These are phyloP conservation scores for Chorisops tibialis DNA, from an alignment of 2,888 invertebrate genomes.

Conservation along the genomic window DNA sequence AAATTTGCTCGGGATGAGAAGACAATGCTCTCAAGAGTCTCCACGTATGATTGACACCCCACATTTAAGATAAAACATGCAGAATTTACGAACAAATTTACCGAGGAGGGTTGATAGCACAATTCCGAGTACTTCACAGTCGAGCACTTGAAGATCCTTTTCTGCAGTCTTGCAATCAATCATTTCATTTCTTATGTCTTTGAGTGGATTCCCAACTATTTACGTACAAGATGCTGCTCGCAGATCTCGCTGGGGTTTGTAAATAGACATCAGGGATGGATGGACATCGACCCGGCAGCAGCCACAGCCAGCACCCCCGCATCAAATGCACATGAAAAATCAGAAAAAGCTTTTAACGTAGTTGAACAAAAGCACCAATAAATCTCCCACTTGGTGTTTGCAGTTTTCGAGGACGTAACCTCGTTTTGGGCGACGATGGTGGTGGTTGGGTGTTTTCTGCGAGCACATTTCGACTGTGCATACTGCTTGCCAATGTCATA, in stretches of 20 bases:
- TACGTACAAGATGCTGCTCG: too few relatives aligned
- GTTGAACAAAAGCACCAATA: conserved; percentile 22
- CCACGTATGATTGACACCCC: conserved; percentile 7
- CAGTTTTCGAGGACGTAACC: neutral
- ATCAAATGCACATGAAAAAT: conserved; percentile 22
- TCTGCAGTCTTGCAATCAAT: conserved; percentile 14
- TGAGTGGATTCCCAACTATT: too few relatives aligned
- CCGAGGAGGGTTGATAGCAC: too few relatives aligned
- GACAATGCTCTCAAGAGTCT: neutral
- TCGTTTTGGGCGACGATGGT: too few relatives aligned
- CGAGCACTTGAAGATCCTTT: conserved; percentile 17
- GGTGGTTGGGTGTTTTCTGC: too few relatives aligned
- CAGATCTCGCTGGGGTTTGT: too few relatives aligned
- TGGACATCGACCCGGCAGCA: too few relatives aligned
- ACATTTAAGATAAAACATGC: neutral
- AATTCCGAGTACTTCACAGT: neutral
- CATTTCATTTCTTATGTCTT: conserved; percentile 10
- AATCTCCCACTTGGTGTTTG: conserved; percentile 10
- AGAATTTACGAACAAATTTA: neutral
- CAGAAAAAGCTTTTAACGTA: conserved; percentile 23
- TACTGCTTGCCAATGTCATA: too few relatives aligned
- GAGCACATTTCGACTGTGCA: too few relatives aligned
- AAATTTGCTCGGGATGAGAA: neutral
- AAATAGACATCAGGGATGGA: too few relatives aligned
- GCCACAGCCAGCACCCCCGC: too few relatives aligned